Base-by-base conservation (phyloP, 2,888 invertebrate genomes). In the Drosophila yooni region DNA sequence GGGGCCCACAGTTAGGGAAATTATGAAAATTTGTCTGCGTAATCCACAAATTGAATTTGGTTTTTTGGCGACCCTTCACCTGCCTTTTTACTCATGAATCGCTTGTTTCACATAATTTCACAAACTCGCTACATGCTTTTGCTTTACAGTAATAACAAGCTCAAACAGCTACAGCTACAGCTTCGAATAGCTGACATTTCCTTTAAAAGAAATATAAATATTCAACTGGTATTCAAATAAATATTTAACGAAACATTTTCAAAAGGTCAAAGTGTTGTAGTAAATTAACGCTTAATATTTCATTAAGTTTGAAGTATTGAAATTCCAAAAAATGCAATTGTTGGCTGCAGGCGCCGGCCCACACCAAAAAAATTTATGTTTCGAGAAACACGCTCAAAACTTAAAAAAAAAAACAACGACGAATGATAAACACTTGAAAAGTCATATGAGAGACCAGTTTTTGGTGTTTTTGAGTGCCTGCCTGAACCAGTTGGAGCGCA, bases 401-500 rank as follows among this genome's bases (percentile, higher is more conserved):
- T 38, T 38, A 53, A 56, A 43, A 46, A 21, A 56, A 53, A 53
- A 38, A 50, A 48, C 27, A 57, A 56, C 27, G 29, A 13, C 11
- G n/a, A 33, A 57, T 73, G 59, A 59, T 56, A 63, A 70, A 29
- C 54, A 74, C 76, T 73, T 72, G 60, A 73, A 74, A 64, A 75
- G 62, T 68, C 64, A 76, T 51, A 74, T 62, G 74, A 59, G 71
- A 67, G 87, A 85, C 85, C 85, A 71, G 83, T 85, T 85, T 85
- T 59, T 21, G 8, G 43, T 51, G 54, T 27, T 25, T 70, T 78
- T 58, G 54, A 70, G 63, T 66, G 70, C 21, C 57, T 43, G 68
- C 62, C 68, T 81, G 89, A 87, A 86, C 85, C 85, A 86, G 89
- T 86, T 87, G 88, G 83, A 82, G 76, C 87, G 82, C 88, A 85